Evolutionary conservation across 2,888 invertebrate species (phyloP), one percentile per base, ranked within the genome.

Genomic region (Argyra leucocephala): DNA sequence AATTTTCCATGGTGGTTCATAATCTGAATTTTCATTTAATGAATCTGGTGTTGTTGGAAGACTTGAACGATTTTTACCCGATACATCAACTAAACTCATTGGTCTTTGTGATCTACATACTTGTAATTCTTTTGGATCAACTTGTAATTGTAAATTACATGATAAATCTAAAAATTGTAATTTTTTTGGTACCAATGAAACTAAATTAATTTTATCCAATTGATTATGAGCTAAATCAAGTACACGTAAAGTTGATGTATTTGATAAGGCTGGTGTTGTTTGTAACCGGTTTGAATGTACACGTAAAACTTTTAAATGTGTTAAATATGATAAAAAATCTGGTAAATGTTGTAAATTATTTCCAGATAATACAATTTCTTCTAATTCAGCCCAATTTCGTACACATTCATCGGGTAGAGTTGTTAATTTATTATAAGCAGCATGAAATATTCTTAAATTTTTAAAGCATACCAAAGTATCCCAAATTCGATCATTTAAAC

Each of bases 141-240:
- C 90, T 78, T 90, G 90, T 10, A 93, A 80, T 72, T 90, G 87
- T 61, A 86, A 83, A 74, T 93, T 93, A 72, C 92, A 92, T 0
- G 91, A 91, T 73, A 93, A 85, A 76, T 93, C 93, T 62, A 93
- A 81, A 76, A 91, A 92, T 75, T 91, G 91, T 37, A 93, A 81
- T 75, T 91, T 91, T 63, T 89, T 88, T 3, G 92, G 91, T 58
- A 92, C 89, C 64, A 93, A 76, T 4, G 86, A 83, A 65, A 87
- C 83, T 71, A 93, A 81, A 78, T 92, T 91, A 66, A 93, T 84
- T 70, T 87, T 86, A 75, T 91, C 90, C 64, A 93, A 78, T 75
- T 91, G 90, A 76, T 93, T 93, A 74, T 93, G 91, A 0, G 93
- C 91, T 71, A 93, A 83, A 78, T 93, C 93, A 66, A 93, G 80